Evolutionary conservation across 1,140 invertebrate species (phyloP).

Genomic region (Schlechtendalia chinensis): DNA sequence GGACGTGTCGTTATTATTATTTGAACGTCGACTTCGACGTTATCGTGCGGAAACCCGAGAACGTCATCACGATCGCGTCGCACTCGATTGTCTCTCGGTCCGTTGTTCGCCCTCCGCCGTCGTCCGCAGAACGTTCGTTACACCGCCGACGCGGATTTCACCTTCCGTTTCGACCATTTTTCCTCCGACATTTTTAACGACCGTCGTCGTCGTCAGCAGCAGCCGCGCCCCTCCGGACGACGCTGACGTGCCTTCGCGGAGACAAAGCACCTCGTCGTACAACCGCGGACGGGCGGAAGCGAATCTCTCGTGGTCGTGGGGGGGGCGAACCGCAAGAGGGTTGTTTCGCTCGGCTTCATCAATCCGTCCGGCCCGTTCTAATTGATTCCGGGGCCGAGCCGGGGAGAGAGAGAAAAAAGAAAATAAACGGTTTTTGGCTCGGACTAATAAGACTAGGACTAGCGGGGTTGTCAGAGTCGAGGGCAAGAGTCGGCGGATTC

Average conservation of each 20-base stretch:
- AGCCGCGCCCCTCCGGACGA: not conserved
- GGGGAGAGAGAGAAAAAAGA: not conserved
- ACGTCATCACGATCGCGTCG: too few species aligned
- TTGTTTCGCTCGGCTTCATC: conserved; percentile 23
- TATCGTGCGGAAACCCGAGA: too few species aligned
- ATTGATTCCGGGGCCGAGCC: conserved; percentile 27
- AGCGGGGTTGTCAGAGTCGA: too few species aligned
- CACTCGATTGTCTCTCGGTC: too few species aligned
- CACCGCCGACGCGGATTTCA: conserved; percentile 9
- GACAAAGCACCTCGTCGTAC: not conserved
- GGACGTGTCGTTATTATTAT: too few species aligned
- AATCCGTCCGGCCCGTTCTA: too few species aligned
- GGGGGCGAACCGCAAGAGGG: conserved; percentile 45
- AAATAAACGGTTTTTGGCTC: too few species aligned
- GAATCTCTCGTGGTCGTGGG: conserved; percentile 28
- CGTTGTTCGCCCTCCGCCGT: too few species aligned
- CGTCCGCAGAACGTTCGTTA: not conserved
- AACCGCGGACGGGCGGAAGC: not conserved
- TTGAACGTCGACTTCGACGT: too few species aligned
- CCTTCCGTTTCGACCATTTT: conserved; percentile 9
- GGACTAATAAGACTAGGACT: too few species aligned
- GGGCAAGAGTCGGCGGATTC: too few species aligned
- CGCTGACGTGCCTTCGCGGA: not conserved
- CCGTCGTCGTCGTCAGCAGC: too few species aligned
- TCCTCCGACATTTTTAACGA: not conserved